These are phyloP conservation scores for Germaria angustata DNA, from an alignment of 2,888 invertebrate genomes.

Conservation along the genomic window DNA sequence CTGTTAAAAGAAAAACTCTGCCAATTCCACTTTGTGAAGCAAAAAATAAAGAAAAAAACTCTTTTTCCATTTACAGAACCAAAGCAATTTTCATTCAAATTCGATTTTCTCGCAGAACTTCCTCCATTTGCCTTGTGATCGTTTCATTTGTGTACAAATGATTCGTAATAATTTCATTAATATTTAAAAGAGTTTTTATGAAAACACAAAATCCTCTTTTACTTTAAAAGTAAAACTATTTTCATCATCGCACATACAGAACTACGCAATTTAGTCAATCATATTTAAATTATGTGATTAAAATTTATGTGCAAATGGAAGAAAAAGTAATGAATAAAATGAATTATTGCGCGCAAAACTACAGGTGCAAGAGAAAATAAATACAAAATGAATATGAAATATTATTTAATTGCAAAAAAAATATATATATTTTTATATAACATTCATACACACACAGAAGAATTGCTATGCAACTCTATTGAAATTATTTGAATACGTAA, in stretches of 20 bases:
- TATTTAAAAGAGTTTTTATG: background rate
- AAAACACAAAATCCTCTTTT: background rate
- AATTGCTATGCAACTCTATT: background rate
- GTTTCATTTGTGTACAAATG: background rate
- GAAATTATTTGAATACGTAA: background rate
- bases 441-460: conserved; percentile 3
- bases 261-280: conserved; percentile 21
- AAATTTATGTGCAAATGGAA: conserved; percentile 22
- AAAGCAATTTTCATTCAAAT: no score
- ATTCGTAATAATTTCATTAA: conserved; percentile 5
- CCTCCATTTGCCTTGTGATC: background rate
- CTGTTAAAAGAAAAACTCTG: no score
- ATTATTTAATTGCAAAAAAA: background rate
- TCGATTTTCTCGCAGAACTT: no score
- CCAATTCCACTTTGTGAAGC: no score
- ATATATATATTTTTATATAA: conserved; percentile 10
- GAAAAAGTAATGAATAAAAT: conserved; percentile 16
- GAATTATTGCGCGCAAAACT: conserved; percentile 1
- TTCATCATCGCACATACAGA: background rate
- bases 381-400: background rate
- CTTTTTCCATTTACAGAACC: no score
- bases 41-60: no score
- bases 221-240: background rate
- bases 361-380: background rate
- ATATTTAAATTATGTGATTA: conserved; percentile 47